Percentiles rank a stretch among this genome's conserved stretches.
Conservation (phyloP, 2,797 vertebrate species). For the Mus caroli region DNA sequence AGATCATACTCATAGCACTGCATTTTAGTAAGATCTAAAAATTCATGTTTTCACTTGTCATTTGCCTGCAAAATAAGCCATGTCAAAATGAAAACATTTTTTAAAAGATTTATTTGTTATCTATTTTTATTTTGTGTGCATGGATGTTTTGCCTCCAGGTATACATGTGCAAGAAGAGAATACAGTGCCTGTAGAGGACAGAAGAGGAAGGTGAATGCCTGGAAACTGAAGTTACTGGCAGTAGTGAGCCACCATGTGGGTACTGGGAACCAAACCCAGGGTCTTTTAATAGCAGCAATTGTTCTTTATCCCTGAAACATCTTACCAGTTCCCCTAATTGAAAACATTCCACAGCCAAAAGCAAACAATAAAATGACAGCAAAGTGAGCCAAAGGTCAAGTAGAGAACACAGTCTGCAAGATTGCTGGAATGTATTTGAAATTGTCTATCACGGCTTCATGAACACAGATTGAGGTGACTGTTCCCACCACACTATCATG, state of each 20-base stretch:
- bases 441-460: too few species aligned
- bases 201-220: neutral
- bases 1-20: neutral
- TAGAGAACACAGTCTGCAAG: neutral
- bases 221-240: neutral
- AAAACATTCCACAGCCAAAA: neutral
- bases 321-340: neutral
- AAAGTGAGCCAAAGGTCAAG: neutral
- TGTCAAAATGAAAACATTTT: neutral
- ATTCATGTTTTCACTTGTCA: neutral
- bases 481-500: neutral
- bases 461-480: neutral
- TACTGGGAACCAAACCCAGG: neutral
- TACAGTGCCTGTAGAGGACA: neutral
- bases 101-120: neutral
- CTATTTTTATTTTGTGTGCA: neutral
- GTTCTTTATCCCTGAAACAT: neutral
- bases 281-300: neutral
- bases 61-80: neutral
- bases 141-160: too few species aligned
- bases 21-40: neutral
- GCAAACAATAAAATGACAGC: neutral
- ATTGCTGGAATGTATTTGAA: neutral
- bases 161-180: neutral
- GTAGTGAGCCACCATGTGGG: neutral